These are phyloP conservation scores for Heliconius erato DNA, from an alignment of 2,888 invertebrate genomes.

Conservation along the genomic window DNA sequence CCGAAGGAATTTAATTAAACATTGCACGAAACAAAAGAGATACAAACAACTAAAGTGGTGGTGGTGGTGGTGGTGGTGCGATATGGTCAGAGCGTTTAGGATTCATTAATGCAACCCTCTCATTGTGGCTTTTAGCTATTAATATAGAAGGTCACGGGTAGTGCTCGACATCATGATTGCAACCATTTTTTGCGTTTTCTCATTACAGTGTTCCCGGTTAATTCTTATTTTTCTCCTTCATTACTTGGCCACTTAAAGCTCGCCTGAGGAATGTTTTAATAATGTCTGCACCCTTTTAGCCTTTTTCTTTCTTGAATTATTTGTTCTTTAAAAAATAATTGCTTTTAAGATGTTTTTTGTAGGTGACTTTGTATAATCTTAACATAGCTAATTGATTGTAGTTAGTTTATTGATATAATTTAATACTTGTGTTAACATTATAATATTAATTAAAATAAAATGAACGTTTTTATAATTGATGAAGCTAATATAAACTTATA, in stretches of 20 bases:
- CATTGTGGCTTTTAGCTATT: conserved; percentile 44
- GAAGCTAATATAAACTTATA: neutral
- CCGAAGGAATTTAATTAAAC: conserved; percentile 70
- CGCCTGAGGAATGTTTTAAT: conserved; percentile 62
- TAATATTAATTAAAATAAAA: neutral
- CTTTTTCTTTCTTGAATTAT: conserved; percentile 54
- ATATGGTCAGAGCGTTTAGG: conserved; percentile 9
- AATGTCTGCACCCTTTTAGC: conserved; percentile 56
- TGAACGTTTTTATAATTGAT: neutral
- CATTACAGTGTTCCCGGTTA: conserved; percentile 50
- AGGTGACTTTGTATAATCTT: conserved; percentile 8
- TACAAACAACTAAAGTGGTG: conserved; percentile 3
- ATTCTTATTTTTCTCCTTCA: conserved; percentile 55
- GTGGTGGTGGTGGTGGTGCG: neutral
- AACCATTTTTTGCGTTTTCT: conserved; percentile 53
- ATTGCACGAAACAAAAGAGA: conserved; percentile 51
- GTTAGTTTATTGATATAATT: neutral
- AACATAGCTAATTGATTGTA: conserved; percentile 4
- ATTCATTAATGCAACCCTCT: conserved; percentile 41
- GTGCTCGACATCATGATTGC: conserved; percentile 40
- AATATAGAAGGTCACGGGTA: conserved; percentile 47
- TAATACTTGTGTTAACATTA: conserved; percentile 13
- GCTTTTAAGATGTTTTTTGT: conserved; percentile 37
- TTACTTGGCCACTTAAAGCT: conserved; percentile 60
- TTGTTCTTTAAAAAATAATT: conserved; percentile 62